phyloP scores from a whole-genome alignment of 2,113 vertebrate species.

The Scatophagus argus region DNA sequence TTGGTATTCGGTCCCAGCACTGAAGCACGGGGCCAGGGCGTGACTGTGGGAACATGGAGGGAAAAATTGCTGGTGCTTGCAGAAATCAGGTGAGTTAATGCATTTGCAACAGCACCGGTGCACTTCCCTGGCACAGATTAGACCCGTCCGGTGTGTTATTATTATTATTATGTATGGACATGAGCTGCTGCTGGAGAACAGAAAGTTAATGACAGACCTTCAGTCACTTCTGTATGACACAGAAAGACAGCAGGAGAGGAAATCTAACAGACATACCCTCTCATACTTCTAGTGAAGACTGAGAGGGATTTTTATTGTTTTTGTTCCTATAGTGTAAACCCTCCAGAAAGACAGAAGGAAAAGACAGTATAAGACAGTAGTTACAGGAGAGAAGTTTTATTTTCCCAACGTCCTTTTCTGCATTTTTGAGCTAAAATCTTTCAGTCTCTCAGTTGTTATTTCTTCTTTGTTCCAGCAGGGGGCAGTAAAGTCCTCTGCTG shows the following conservation, averaged over 20 bases:
- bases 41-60: constrained; percentile 47
- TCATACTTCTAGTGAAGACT: too few relatives aligned
- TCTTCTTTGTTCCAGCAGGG: constrained; percentile 58
- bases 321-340: background rate
- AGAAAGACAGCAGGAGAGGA: background rate
- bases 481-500: constrained; percentile 56
- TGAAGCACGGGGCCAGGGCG: background rate
- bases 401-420: background rate
- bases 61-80: constrained; percentile 55
- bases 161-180: too few relatives aligned
- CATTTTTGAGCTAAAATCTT: background rate
- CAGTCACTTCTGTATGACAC: constrained; percentile 5
- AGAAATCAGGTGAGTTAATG: constrained; percentile 48
- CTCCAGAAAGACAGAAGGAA: background rate
- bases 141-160: constrained; percentile 2
- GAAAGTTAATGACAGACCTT: constrained; percentile 5
- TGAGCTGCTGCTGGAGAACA: constrained; percentile 13
- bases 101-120: constrained; percentile 37
- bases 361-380: too few relatives aligned
- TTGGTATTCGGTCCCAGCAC: constrained; percentile 57
- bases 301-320: too few relatives aligned
- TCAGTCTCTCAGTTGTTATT: background rate
- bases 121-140: constrained; percentile 2
- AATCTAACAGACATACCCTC: too few relatives aligned
- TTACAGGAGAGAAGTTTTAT: too few relatives aligned